These are phyloP conservation scores for Vesta saturnalis DNA, from an alignment of 2,888 invertebrate genomes.

Conservation along the genomic window DNA sequence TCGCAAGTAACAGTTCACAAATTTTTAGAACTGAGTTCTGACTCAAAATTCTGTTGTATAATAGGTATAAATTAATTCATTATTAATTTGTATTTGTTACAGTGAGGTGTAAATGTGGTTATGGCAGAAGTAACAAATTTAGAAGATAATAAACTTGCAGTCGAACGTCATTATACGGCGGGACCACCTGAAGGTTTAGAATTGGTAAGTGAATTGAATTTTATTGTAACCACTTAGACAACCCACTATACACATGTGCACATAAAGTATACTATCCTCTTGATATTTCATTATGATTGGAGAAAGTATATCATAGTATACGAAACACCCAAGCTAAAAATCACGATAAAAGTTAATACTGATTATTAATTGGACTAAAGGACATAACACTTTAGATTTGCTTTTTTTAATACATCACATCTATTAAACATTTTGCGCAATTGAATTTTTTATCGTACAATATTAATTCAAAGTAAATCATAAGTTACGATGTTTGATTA, in stretches of 20 bases:
- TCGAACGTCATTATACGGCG: constrained; percentile 61
- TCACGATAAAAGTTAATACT: too few relatives aligned
- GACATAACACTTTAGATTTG: too few relatives aligned
- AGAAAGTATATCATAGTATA: too few relatives aligned
- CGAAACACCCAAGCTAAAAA: too few relatives aligned
- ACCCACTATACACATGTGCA: neutral
- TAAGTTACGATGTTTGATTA: too few relatives aligned
- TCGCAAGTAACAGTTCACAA: neutral
- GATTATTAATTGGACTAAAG: too few relatives aligned
- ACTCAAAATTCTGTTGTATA: neutral
- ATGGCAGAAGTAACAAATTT: constrained; percentile 61
- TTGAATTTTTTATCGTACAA: too few relatives aligned
- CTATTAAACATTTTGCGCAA: too few relatives aligned
- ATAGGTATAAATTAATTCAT: neutral
- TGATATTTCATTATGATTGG: too few relatives aligned
- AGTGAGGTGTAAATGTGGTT: constrained; percentile 14
- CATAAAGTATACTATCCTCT: too few relatives aligned
- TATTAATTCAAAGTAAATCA: too few relatives aligned
- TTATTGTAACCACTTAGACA: neutral
- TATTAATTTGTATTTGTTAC: neutral
- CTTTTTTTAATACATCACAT: too few relatives aligned
- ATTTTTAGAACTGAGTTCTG: neutral
- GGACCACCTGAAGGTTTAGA: constrained; percentile 60
- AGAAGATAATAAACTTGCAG: constrained; percentile 66
- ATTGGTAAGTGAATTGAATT: constrained; percentile 51